Base-by-base conservation (phyloP, 2,113 vertebrate species). In the Pica pica region DNA sequence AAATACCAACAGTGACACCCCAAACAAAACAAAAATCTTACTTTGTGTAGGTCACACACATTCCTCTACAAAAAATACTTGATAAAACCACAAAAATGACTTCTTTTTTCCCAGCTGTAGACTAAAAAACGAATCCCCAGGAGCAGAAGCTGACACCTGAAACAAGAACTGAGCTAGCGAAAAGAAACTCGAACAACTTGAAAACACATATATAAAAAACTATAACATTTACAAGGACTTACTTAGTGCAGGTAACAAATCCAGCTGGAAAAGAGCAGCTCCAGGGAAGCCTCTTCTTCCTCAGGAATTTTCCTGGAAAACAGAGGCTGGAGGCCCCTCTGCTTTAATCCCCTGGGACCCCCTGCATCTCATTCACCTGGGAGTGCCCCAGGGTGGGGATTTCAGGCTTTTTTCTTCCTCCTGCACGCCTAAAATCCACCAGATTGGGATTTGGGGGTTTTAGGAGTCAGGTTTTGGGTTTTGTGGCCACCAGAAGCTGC, bases 261-360 rank as follows among this genome's bases (percentile, higher is more conserved):
- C 0, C 3, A 27, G n/a, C 2, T 10, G 4, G 3, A 7, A 13
- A 3, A 20, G 16, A 35, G 2, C 23, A 7, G 0, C 12, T 37
- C 20, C 0, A 17, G 0, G 0, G 2, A 33, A 12, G 22, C 5
- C 30, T 4, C 7, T 1, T 14, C 10, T 1, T 5, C 23, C 4
- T 1, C 12, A 14, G 2, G 18, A 35, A 3, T 10, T 6, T 4
- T 1, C 1, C 17, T 2, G 0, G 17, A 6, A 26, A 3, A 3
- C 0, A 17, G 30, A 76, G 1, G 0, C 0, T 4, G 1, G 0
- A 0, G 0, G 0, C 31, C 67, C 30, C 14, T 8, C 69, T 31
- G 18, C 59, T 69, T 49, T 53, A 17, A 33, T 10, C 4, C 53
- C 49, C 50, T 6, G 26, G 50, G 50, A 16, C 52, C 52, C 18